Evolutionary conservation across 2,113 vertebrate species (phyloP), one percentile per base, ranked within the genome.

Genomic region (Ancistrus triradiatus): DNA sequence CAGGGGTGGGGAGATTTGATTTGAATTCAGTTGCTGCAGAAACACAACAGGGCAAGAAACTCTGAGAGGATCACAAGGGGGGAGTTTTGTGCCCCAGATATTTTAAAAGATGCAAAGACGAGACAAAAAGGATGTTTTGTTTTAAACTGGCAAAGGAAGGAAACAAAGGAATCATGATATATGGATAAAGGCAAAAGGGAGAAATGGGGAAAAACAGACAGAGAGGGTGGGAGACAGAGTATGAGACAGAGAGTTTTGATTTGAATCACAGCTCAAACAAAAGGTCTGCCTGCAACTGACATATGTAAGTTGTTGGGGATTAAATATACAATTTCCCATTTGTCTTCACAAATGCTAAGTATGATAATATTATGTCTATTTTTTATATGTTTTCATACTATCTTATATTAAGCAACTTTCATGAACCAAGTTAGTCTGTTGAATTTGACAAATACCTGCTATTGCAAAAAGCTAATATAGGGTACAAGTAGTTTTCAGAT

Each of bases 21-120:
- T 88, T 87, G 80, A 90, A 90, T 87, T 81, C 72, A 78, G 82
- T 87, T 84, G 77, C 81, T 78, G 77, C 77, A 77, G 80, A 81
- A 85, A 87, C 78, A 42, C 48, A 15, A 52, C 28, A 37, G 24
- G 31, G 42, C 56, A 68, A 75, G 14, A 78, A 75, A 61, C 35
- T 48, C 70, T 59, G 46, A 5, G 62, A 69, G 73, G 75, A 74
- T 48, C 19, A 17, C 2, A 4, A 6, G 28, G 21, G 59, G 69
- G 59, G 15, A 64, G 63, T 59, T 69, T 72, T 73, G 38, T 73
- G 81, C 66, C 70, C 76, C n/a, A 76, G 58, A 78, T 83, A 85
- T 66, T 81, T 59, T 84, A 79, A 83, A 87, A 83, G 52, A 80
- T 78, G 76, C 61, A 53, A 27, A 19, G 48, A 31, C 11, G 14